Evolutionary conservation across 1,140 invertebrate species (phyloP).

Genomic region (Cydia splendana): DNA sequence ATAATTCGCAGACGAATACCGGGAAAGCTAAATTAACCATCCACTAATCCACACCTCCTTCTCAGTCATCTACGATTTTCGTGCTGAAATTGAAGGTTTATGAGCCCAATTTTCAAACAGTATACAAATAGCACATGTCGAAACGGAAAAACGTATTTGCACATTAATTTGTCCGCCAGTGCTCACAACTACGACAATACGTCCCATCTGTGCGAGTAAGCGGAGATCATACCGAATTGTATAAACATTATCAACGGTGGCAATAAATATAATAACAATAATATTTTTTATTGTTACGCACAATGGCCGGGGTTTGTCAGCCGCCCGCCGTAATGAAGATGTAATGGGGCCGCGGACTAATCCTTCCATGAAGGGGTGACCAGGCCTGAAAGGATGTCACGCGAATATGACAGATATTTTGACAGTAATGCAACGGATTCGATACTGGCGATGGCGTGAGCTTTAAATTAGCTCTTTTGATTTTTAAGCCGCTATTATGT

Average conservation of each 20-base stretch:
- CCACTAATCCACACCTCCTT: too few relatives aligned
- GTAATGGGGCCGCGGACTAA: slow-evolving; percentile 73
- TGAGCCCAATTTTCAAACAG: too few relatives aligned
- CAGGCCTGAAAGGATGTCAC: slow-evolving; percentile 74
- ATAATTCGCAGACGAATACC: too few relatives aligned
- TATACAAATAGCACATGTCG: neutral
- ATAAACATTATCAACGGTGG: slow-evolving; percentile 65
- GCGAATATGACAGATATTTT: slow-evolving; percentile 78
- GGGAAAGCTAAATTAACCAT: too few relatives aligned
- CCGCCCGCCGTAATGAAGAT: slow-evolving; percentile 79
- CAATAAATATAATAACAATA: slow-evolving; percentile 72
- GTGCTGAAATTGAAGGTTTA: too few relatives aligned
- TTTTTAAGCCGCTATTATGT: slow-evolving; percentile 35
- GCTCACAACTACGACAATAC: slow-evolving; percentile 35
- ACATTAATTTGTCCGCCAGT: slow-evolving; percentile 37
- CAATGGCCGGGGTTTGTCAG: slow-evolving; percentile 60
- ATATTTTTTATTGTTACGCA: slow-evolving; percentile 67
- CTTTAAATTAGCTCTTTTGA: slow-evolving; percentile 55
- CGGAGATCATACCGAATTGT: slow-evolving; percentile 61
- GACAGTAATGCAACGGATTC: slow-evolving; percentile 76
- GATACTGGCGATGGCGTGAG: slow-evolving; percentile 44
- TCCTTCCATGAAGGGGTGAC: slow-evolving; percentile 74
- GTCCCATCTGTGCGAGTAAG: slow-evolving; percentile 58
- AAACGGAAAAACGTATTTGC: slow-evolving; percentile 27
- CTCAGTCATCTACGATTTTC: too few relatives aligned